phyloP scores from a whole-genome alignment of 2,113 vertebrate genomes.

The Empidonax alnorum region DNA sequence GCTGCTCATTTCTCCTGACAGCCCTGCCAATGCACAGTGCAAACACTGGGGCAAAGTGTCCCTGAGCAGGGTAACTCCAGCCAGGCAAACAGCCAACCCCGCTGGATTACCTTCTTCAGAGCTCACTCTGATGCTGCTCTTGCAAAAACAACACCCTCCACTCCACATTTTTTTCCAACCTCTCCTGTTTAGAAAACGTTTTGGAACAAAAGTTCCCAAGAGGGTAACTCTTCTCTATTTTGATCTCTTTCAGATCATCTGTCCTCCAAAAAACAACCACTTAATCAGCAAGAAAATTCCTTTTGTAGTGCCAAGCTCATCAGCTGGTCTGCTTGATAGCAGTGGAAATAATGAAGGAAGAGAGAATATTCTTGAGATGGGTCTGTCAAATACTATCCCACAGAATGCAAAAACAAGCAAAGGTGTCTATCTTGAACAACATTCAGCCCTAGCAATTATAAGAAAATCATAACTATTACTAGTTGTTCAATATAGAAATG shows the following conservation, averaged over 20 bases:
- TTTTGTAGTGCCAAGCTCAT: neutral
- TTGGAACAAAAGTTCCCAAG: neutral
- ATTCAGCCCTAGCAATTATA: neutral
- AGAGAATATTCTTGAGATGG: neutral
- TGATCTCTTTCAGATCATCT: slow-evolving; percentile 19
- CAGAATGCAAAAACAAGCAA: neutral
- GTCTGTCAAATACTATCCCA: neutral
- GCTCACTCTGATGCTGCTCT: neutral
- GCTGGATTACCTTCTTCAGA: neutral
- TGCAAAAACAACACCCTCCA: neutral
- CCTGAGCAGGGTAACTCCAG: neutral
- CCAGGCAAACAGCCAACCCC: neutral
- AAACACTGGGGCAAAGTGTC: neutral
- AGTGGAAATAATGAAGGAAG: neutral
- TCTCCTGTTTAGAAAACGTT: neutral
- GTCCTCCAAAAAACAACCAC: neutral
- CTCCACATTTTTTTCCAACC: neutral
- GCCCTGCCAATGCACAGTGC: neutral
- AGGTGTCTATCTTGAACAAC: slow-evolving; percentile 1
- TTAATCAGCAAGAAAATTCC: slow-evolving; percentile 41
- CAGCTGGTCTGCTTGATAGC: neutral
- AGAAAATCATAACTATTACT: neutral
- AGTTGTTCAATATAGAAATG: neutral
- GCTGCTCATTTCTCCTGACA: neutral
- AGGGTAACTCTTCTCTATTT: neutral